Evolutionary conservation across 2,888 invertebrate species (phyloP), one percentile per base, ranked within the genome.

Genomic region (Luffia ferchaultella): DNA sequence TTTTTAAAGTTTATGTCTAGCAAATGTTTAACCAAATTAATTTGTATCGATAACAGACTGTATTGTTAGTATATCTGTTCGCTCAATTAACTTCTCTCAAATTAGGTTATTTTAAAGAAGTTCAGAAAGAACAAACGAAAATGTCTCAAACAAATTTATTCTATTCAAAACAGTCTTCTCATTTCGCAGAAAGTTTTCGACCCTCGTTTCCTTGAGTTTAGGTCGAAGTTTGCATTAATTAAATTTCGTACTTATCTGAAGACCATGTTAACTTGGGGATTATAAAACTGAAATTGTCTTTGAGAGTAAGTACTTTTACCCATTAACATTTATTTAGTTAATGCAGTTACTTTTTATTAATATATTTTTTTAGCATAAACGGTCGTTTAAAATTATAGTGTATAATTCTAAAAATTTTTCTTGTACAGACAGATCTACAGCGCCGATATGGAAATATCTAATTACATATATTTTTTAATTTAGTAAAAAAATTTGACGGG

Each of bases 191-290:
- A 64, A 64, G 60, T 67, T 63, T 59, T 54, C 58, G 63, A 60
- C 62, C 55, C 52, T 62, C 58, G 62, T 65, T 63, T 63, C 58
- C 60, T 57, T 55, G 60, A 54, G 52, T 60, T 57, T 58, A 59
- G 59, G 60, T 59, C 55, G 54, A 55, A 65, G 62, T 68, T 60
- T 57, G 58, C 68, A 67, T 70, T 69, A 73, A 73, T 73, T 73
- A 70, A 72, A 69, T 62, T 61, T 63, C 58, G 55, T 57, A 67
- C 60, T 67, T 68, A 67, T 64, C 64, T 64, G 54, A 54, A 30
- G 30, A 30, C 30, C 30, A 12, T 12, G 30, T 7, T 12, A 12
- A 30, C 30, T 30, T 12, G 30, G 30, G 12, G 30, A 30, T 30
- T 7, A 30, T 30, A 30, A 7, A 7, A 30, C 30, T 30, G 30